Evolutionary conservation across 2,113 vertebrate species (phyloP), one percentile per base, ranked within the genome.

Genomic region (Rattus rattus): DNA sequence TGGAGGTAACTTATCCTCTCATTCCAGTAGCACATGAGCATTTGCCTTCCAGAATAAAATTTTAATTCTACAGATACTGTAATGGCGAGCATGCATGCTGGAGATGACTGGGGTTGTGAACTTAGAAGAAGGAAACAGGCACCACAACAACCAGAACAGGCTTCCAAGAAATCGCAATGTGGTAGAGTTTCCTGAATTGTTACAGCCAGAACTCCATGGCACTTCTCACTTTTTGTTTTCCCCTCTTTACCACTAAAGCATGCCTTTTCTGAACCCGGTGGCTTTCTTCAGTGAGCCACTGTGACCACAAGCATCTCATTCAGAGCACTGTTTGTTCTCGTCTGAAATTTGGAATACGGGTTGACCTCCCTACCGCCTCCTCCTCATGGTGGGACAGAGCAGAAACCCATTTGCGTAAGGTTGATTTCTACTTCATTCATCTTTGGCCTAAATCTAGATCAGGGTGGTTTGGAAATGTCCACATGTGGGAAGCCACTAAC

Each of bases 341-440:
- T 89, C 88, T 86, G 80, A 91, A 95, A 95, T 94, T 13, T 87
- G 73, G 89, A 92, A 87, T n/a, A 43, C 19, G 28, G 2, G 10
- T 9, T 9, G 16, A 30, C 56, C 12, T 56, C 7, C 17, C 67
- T 20, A 33, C 59, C 1, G 43, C 88, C 33, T 84, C 85, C 13
- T 4, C 63, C 91, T 52, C 63, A 28, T 65, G 47, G 52, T 88
- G 79, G 92, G 88, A 85, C 49, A 97, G 95, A 79, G 1, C 22
- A 30, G 28, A 84, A 84, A 28, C 33, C 91, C 22, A 87, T 97
- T 85, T 96, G 69, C 79, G 90, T 88, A 79, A 61, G 20, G 10
- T 75, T 30, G 70, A 94, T 96, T 96, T 90, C 75, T 43, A 88
- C 67, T 93, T 91, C 76, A 95, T 85, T 97, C 87, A 96, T 93